Base-by-base conservation (phyloP, 2,113 vertebrate genomes). In the Halichoerus grypus region DNA sequence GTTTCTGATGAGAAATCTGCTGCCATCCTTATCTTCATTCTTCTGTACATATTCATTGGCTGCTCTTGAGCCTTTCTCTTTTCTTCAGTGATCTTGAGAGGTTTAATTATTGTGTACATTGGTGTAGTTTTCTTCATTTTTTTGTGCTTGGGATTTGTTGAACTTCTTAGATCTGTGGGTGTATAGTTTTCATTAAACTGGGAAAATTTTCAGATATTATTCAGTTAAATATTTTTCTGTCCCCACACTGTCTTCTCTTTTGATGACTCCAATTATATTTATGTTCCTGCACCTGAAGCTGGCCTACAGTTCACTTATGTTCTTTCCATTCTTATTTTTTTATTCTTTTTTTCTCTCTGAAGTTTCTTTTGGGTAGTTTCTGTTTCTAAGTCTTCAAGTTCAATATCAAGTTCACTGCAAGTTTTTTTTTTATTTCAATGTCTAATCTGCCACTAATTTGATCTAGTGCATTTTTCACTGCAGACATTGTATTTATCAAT, bases 31-130 rank as follows among this genome's bases (percentile, higher is more conserved):
- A 12, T 8, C 22, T 13, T 22, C 7, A 1, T 1, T 46, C 7
- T 55, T 28, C 39, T 18, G 16, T 1, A 5, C 18, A 1, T 0
- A 4, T 5, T 31, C n/a, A 2, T 0, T 13, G 36, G n/a, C 16
- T 7, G n/a, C 21, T 28, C 0, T 9, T 5, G 36, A 26, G 55
- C 12, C 46, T 31, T 11, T 0, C 12, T 28, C 31, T 59, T 33
- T 3, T 16, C 36, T 4, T 21, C 6, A 28, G 6, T 8, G n/a
- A 4, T 10, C 26, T 36, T 53, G 65, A 55, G 28, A 36, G 42
- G 4, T 42, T 1, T 7, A 55, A 22, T 2, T 2, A 19, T 2
- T 0, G 10, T 11, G 18, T 15, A 9, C 12, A 13, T 9, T 36
- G 7, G 24, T 31, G 28, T 14, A 0, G 1, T 59, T 85, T 51